phyloP scores from a whole-genome alignment of 1,140 invertebrate genomes.

The Philaenus spumarius region DNA sequence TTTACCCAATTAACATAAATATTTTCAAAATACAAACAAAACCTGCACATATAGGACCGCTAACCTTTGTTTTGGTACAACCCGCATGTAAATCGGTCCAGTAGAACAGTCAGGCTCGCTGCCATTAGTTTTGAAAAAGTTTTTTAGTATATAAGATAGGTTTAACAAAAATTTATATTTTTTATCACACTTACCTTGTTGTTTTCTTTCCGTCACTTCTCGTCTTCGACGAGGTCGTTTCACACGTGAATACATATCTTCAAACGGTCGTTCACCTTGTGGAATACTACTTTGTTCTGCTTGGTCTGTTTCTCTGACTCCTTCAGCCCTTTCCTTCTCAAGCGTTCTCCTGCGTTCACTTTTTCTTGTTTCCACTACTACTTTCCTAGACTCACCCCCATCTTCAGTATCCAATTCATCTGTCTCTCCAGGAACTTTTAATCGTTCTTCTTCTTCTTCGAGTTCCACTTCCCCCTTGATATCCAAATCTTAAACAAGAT shows the following conservation, averaged over 20 bases:
- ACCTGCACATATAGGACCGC: no score
- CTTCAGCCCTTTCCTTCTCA: not conserved
- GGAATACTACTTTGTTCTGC: not conserved
- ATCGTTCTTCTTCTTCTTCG: constrained; percentile 17
- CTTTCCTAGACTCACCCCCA: constrained; percentile 7
- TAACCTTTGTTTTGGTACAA: no score
- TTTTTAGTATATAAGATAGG: no score
- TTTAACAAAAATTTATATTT: no score
- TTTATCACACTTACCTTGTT: no score
- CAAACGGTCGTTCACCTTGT: not conserved
- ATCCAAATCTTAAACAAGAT: no score
- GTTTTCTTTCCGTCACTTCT: no score
- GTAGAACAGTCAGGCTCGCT: no score
- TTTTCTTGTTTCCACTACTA: not conserved
- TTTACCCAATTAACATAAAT: no score
- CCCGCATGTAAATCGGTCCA: no score
- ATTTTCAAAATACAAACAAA: no score
- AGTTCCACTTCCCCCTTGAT: constrained; percentile 3
- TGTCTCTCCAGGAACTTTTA: constrained; percentile 17
- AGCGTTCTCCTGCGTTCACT: constrained; percentile 7
- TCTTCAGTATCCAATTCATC: constrained; percentile 16
- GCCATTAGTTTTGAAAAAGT: no score
- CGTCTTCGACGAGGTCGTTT: not conserved
- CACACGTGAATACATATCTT: constrained; percentile 18
- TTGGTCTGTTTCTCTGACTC: not conserved